Conservation (phyloP, 2,797 vertebrate species). For the Sebastes oblongus region DNA sequence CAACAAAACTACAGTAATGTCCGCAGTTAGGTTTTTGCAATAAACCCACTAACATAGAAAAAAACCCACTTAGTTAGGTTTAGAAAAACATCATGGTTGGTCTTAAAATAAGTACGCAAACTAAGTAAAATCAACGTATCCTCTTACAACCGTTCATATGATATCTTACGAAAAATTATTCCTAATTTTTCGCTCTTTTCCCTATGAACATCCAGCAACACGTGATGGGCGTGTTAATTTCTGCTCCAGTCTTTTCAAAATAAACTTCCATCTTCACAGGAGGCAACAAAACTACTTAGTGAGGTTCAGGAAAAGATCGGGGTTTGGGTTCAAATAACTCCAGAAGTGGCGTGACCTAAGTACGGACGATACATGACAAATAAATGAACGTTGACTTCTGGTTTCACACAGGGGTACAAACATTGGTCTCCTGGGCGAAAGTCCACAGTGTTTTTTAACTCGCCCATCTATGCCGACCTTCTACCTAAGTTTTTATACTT, state of each 20-base stretch:
- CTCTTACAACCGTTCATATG: not conserved
- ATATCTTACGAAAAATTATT: not conserved
- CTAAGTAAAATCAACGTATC: not conserved
- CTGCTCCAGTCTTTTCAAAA: not conserved
- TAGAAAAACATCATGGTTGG: not conserved
- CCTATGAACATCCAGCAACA: not conserved
- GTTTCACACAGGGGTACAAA: too few relatives aligned
- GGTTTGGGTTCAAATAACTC: too few relatives aligned
- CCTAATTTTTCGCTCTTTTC: not conserved
- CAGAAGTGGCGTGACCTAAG: too few relatives aligned
- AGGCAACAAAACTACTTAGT: not conserved
- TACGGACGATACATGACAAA: too few relatives aligned
- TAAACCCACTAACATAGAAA: not conserved
- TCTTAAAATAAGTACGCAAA: not conserved
- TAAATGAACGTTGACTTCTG: too few relatives aligned
- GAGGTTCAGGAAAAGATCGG: not conserved
- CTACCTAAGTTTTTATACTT: too few relatives aligned
- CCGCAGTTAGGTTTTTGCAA: not conserved
- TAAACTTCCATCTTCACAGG: not conserved
- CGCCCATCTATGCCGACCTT: too few relatives aligned
- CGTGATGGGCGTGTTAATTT: not conserved
- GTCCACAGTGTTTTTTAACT: too few relatives aligned
- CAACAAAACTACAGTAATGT: too few relatives aligned
- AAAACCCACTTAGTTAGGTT: accelerated
- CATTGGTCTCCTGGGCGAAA: too few relatives aligned